Evolutionary conservation across 2,888 invertebrate species (phyloP).

Genomic region (Crepidodera aurea): DNA sequence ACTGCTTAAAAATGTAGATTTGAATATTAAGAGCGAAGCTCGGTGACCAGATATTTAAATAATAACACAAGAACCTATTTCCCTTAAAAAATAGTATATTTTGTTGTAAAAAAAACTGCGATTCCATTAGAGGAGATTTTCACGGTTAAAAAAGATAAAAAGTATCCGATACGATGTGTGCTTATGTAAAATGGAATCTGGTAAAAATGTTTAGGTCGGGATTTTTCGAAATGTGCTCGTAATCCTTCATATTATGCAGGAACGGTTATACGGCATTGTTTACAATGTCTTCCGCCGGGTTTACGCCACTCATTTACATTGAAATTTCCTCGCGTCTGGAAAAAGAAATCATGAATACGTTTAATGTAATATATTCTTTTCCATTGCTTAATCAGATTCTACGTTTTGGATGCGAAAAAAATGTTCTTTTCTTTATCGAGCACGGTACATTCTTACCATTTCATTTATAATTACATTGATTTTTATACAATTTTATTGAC

Average conservation of each 20-base stretch:
- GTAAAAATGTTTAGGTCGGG: slow-evolving; percentile 45
- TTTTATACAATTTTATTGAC: too few relatives aligned
- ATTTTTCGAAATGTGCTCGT: slow-evolving; percentile 56
- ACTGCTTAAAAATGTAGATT: too few relatives aligned
- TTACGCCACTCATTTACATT: slow-evolving; percentile 31
- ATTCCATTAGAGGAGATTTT: slow-evolving; percentile 14
- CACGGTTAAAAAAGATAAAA: slow-evolving; percentile 34
- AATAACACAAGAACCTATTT: too few relatives aligned
- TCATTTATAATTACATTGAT: too few relatives aligned
- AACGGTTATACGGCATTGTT: slow-evolving; percentile 31
- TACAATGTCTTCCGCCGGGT: slow-evolving; percentile 22
- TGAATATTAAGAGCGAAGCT: too few relatives aligned
- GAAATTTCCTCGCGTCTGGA: slow-evolving; percentile 26
- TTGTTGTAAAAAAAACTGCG: slow-evolving; percentile 12
- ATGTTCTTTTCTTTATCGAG: too few relatives aligned
- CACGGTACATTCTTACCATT: too few relatives aligned
- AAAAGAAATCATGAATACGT: slow-evolving; percentile 22
- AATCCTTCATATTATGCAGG: slow-evolving; percentile 57
- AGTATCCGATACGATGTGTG: slow-evolving; percentile 51
- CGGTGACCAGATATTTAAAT: too few relatives aligned
- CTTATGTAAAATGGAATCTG: slow-evolving; percentile 54
- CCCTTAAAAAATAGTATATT: too few relatives aligned
- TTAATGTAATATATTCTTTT: slow-evolving; percentile 18
- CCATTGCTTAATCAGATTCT: slow-evolving; percentile 17
- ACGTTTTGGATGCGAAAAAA: too few relatives aligned